phyloP scores from a whole-genome alignment of 2,113 vertebrate genomes.

The Cephalopholis sonnerati region DNA sequence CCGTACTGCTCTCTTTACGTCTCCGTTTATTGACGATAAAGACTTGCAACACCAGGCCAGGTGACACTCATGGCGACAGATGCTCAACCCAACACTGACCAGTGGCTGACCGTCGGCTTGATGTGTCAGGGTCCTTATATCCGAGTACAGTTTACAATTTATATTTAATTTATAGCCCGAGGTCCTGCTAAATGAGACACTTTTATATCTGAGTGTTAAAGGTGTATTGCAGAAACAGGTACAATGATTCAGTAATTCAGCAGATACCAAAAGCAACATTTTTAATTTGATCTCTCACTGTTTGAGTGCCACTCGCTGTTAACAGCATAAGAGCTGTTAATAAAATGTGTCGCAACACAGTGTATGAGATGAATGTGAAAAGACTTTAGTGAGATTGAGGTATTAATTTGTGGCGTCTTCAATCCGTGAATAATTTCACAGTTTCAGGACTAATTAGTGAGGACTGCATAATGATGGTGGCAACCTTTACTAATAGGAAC shows the following conservation, averaged over 20 bases:
- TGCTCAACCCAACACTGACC: too few species aligned
- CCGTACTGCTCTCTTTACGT: too few species aligned
- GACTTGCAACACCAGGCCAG: too few species aligned
- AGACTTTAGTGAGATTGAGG: slow-evolving; percentile 26
- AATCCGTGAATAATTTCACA: slow-evolving; percentile 52
- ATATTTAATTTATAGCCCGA: slow-evolving; percentile 43
- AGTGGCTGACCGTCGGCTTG: too few species aligned
- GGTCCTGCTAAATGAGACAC: slow-evolving; percentile 43
- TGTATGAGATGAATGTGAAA: slow-evolving; percentile 9
- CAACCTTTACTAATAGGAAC: slow-evolving; percentile 2
- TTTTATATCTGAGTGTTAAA: slow-evolving; percentile 13
- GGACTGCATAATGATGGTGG: not conserved
- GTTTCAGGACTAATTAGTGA: slow-evolving; percentile 42
- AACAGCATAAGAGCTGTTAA: slow-evolving; percentile 11
- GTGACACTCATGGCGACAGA: too few species aligned
- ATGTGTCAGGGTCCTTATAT: not conserved
- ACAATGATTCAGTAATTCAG: not conserved
- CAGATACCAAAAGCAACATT: not conserved
- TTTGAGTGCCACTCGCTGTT: slow-evolving; percentile 6
- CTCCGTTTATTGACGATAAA: too few species aligned
- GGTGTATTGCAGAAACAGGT: slow-evolving; percentile 5
- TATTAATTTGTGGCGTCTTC: slow-evolving; percentile 45
- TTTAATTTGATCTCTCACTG: slow-evolving; percentile 14
- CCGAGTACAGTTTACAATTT: slow-evolving; percentile 29
- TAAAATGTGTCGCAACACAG: slow-evolving; percentile 15